phyloP scores from a whole-genome alignment of 2,113 vertebrate genomes.

The Anhinga anhinga region DNA sequence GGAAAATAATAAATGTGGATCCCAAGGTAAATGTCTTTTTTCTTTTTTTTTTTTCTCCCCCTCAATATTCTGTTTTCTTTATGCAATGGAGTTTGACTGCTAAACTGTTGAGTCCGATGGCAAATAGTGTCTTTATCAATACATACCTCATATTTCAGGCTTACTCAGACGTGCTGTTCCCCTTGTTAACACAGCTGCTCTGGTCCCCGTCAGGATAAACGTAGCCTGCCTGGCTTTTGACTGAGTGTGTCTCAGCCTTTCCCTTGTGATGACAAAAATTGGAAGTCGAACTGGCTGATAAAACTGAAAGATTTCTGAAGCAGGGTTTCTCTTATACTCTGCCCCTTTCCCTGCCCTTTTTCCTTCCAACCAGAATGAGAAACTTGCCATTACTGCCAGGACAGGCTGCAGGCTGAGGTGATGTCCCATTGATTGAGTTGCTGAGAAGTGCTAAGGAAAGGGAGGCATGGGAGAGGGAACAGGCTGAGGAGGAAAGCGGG shows the following conservation, averaged over 20 bases:
- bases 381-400: background rate
- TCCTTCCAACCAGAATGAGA: background rate
- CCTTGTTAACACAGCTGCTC: background rate
- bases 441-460: background rate
- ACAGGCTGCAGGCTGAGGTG: background rate
- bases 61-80: background rate
- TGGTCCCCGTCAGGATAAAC: background rate
- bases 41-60: background rate
- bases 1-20: slow-evolving; percentile 84
- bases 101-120: background rate
- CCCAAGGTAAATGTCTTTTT: slow-evolving; percentile 73
- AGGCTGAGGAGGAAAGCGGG: background rate
- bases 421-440: background rate
- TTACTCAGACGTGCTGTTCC: background rate
- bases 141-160: background rate
- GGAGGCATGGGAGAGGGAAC: background rate
- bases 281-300: background rate
- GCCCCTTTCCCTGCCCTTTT: background rate
- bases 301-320: background rate
- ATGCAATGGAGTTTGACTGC: background rate
- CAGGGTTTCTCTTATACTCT: background rate
- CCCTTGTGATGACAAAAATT: background rate
- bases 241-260: background rate
- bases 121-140: background rate
- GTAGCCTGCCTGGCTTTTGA: background rate